Evolutionary conservation across 92 coral and sea anemone genomes (phyloP).

Genomic region (Muricea muricata): DNA sequence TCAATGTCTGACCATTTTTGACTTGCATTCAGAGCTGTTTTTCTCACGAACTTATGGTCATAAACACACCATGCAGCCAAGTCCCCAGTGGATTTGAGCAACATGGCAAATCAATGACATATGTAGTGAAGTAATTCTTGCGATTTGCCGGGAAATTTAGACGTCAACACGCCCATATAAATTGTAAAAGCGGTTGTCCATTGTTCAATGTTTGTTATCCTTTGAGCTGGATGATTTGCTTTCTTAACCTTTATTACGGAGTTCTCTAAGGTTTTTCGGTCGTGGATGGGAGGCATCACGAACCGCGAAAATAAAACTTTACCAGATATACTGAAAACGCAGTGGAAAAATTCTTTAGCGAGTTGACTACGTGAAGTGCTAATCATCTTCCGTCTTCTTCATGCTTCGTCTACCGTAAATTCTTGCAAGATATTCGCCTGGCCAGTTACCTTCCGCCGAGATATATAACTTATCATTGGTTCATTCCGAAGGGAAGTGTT

Average conservation of each 20-base stretch:
- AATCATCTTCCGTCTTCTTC: too few relatives aligned
- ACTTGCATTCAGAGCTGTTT: constrained; percentile 29
- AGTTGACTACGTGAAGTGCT: too few relatives aligned
- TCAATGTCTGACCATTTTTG: constrained; percentile 48
- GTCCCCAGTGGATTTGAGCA: constrained; percentile 48
- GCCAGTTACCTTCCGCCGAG: too few relatives aligned
- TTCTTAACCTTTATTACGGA: constrained; percentile 52
- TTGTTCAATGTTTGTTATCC: constrained; percentile 7
- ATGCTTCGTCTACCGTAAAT: too few relatives aligned
- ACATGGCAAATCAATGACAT: constrained; percentile 54
- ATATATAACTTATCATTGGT: too few relatives aligned
- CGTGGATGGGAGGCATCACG: too few relatives aligned
- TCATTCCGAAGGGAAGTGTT: too few relatives aligned
- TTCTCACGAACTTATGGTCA: constrained; percentile 45
- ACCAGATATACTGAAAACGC: too few relatives aligned
- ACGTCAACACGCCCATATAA: constrained; percentile 37
- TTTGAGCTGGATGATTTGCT: background rate
- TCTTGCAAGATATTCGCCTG: too few relatives aligned
- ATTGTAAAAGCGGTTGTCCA: constrained; percentile 50
- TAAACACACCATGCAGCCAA: constrained; percentile 48
- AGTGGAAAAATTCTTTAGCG: too few relatives aligned
- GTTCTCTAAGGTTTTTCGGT: constrained; percentile 38
- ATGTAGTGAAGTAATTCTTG: constrained; percentile 43
- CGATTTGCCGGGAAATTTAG: constrained; percentile 18
- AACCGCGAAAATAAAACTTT: too few relatives aligned